Evolutionary conservation across 2,113 vertebrate species (phyloP).

Genomic region (Aldabrachelys gigantea): DNA sequence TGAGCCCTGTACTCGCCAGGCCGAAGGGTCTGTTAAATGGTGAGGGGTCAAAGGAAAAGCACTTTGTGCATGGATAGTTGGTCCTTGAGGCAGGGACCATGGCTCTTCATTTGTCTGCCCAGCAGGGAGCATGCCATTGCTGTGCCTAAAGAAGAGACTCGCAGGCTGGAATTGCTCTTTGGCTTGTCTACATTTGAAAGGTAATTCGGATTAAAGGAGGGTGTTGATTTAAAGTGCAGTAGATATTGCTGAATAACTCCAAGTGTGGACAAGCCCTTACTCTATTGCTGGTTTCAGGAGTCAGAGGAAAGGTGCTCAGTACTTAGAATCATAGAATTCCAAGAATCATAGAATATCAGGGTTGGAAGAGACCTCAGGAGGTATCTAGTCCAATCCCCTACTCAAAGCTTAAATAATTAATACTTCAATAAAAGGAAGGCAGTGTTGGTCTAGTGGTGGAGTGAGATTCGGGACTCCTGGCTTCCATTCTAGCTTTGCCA

Average conservation of each 20-base stretch:
- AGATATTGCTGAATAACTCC: not conserved
- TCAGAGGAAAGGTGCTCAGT: not conserved
- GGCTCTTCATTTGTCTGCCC: not conserved
- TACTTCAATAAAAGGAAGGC: not conserved
- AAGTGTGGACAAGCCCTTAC: not conserved
- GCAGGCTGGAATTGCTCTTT: too few relatives aligned
- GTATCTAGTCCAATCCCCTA: too few relatives aligned
- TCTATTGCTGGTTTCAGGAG: not conserved
- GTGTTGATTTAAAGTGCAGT: too few relatives aligned
- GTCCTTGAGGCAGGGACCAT: not conserved
- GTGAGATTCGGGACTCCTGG: not conserved
- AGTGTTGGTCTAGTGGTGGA: not conserved
- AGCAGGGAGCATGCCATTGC: not conserved
- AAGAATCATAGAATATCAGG: too few relatives aligned
- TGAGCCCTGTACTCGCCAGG: not conserved
- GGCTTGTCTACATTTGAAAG: not conserved
- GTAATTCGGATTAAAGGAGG: too few relatives aligned
- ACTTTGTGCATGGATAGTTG: not conserved
- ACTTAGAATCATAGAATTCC: too few relatives aligned
- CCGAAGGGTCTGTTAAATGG: not conserved
- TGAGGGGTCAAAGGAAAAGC: not conserved
- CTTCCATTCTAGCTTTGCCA: not conserved
- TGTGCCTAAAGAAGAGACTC: not conserved
- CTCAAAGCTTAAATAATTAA: too few relatives aligned
- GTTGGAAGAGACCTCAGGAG: too few relatives aligned